A percentile compares a stretch with the other conserved stretches of the same genome.
Evolutionary conservation across 2,888 invertebrate species (phyloP).

Genomic region (Epirrhoe tristata): DNA sequence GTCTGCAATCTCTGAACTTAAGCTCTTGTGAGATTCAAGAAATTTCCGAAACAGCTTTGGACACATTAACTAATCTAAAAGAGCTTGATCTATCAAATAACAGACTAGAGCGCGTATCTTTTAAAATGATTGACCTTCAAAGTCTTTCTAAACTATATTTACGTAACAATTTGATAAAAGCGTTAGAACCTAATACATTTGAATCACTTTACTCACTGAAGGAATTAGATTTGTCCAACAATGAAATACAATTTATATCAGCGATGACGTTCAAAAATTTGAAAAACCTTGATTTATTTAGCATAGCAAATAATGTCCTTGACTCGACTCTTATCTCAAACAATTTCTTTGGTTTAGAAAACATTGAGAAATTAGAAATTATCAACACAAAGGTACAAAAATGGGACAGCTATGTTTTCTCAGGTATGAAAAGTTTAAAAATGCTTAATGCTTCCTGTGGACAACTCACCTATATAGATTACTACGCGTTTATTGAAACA

Average conservation of each 20-base stretch:
- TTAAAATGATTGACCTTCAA: constrained; percentile 14
- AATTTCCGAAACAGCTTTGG: constrained; percentile 22
- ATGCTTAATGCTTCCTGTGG: constrained; percentile 26
- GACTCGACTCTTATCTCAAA: constrained; percentile 13
- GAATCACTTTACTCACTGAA: constrained; percentile 9
- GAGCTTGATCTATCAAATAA: constrained; percentile 27
- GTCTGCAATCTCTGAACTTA: constrained; percentile 16
- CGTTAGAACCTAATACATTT: constrained; percentile 18
- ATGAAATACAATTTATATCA: constrained; percentile 10
- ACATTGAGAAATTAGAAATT: constrained; percentile 20
- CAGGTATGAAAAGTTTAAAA: constrained; percentile 17
- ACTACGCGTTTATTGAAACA: constrained; percentile 18
- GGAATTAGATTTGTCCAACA: constrained; percentile 27
- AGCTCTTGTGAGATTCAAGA: constrained; percentile 14
- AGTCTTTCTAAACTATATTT: constrained; percentile 19
- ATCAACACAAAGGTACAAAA: constrained; percentile 8
- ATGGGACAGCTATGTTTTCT: constrained; percentile 20
- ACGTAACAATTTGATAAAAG: constrained; percentile 15
- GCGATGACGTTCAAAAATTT: constrained; percentile 25
- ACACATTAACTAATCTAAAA: constrained; percentile 9
- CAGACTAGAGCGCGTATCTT: constrained; percentile 14
- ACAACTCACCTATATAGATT: constrained; percentile 12
- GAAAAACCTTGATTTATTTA: constrained; percentile 13
- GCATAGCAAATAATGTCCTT: constrained; percentile 8
- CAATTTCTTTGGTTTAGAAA: constrained; percentile 27